Evolutionary conservation across 2,113 vertebrate species (phyloP).

Genomic region (Enhydra lutris): DNA sequence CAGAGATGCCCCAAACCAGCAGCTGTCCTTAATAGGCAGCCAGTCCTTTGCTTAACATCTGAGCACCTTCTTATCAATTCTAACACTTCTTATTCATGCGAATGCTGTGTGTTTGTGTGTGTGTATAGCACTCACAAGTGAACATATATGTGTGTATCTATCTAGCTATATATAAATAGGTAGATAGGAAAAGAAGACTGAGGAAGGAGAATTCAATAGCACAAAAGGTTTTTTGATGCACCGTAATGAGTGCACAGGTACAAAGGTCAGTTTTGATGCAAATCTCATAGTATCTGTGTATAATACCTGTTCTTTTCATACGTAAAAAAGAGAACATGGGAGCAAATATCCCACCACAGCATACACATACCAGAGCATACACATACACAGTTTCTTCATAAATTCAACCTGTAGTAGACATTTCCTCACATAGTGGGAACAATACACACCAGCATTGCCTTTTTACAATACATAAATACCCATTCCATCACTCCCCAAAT

Average conservation of each 20-base stretch:
- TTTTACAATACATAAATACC: neutral
- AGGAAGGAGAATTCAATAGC: neutral
- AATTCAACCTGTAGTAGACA: neutral
- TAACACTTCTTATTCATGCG: neutral
- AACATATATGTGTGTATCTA: neutral
- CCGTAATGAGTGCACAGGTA: neutral
- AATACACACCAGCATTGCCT: neutral
- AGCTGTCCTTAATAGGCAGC: neutral
- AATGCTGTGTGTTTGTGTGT: neutral
- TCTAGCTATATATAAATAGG: neutral
- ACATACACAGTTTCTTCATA: neutral
- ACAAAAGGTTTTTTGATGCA: neutral
- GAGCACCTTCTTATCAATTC: neutral
- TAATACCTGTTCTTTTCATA: slow-evolving; percentile 41
- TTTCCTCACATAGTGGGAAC: neutral
- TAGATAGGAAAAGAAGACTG: neutral
- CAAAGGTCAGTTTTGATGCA: neutral
- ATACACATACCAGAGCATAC: neutral
- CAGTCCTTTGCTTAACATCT: neutral
- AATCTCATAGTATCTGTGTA: neutral
- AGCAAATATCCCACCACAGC: neutral
- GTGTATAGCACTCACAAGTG: neutral
- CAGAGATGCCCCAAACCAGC: neutral
- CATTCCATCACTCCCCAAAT: neutral
- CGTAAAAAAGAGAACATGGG: neutral